Conservation (phyloP, 2,888 invertebrate species). For the Mythimna impura region DNA sequence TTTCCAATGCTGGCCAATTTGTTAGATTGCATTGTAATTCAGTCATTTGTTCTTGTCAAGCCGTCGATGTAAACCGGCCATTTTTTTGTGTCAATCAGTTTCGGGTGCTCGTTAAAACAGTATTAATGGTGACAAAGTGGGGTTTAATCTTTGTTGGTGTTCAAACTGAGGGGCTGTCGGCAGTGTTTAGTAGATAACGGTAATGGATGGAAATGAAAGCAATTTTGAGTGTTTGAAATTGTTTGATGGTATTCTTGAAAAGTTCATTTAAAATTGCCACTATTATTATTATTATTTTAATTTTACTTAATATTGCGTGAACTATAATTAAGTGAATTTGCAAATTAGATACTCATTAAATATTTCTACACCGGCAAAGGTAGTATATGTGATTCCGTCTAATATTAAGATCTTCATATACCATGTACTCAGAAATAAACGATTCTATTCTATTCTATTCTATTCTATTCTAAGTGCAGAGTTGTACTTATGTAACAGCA, state of each 20-base stretch:
- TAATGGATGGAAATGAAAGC: background rate
- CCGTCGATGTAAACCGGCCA: conserved; percentile 40
- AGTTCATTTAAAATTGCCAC: too few relatives aligned
- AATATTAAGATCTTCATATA: too few relatives aligned
- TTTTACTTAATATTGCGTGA: too few relatives aligned
- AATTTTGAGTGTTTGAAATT: background rate
- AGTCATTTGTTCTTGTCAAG: conserved; percentile 56
- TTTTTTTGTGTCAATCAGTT: conserved; percentile 45
- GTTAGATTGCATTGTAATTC: conserved; percentile 57
- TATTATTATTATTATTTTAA: too few relatives aligned
- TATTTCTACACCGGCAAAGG: too few relatives aligned
- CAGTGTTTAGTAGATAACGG: background rate
- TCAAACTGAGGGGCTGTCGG: conserved; percentile 4
- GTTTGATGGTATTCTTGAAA: background rate
- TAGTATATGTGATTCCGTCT: too few relatives aligned
- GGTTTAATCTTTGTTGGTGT: conserved; percentile 38
- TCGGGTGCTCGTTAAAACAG: conserved; percentile 24
- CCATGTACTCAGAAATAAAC: too few relatives aligned
- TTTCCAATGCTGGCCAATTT: conserved; percentile 54
- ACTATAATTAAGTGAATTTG: too few relatives aligned
- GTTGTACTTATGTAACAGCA: too few relatives aligned
- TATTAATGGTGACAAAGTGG: conserved; percentile 31
- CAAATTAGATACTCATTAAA: too few relatives aligned
- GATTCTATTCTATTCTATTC: too few relatives aligned
- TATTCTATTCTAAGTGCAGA: too few relatives aligned